Percentiles rank a stretch among this genome's conserved stretches.
These are phyloP conservation scores for Pantherophis alleghaniensis DNA, from an alignment of 2,797 vertebrate species.

Conservation along the genomic window DNA sequence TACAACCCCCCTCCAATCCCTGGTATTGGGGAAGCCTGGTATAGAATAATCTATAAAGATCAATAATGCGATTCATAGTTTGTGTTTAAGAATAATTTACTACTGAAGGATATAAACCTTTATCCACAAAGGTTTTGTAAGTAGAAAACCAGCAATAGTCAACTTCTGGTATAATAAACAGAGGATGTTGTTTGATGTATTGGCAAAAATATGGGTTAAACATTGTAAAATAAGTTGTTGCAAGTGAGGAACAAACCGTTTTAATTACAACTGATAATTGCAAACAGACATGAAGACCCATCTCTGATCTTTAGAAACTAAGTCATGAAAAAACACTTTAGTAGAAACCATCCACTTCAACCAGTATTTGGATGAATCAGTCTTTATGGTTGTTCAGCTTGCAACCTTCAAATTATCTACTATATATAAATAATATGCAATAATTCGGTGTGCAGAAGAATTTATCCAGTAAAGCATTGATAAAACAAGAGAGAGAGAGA, in stretches of 20 bases:
- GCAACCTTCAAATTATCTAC: constrained; percentile 24
- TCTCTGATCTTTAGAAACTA: constrained; percentile 54
- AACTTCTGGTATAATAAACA: constrained; percentile 45
- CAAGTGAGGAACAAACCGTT: constrained; percentile 53
- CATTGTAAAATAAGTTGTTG: constrained; percentile 46
- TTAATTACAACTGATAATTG: constrained; percentile 55
- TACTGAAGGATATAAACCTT: constrained; percentile 18
- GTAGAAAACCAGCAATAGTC: constrained; percentile 24
- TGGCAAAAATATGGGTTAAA: constrained; percentile 49
- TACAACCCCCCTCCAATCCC: not conserved
- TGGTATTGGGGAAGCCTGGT: not conserved
- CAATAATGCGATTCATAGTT: not conserved
- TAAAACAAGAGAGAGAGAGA: not conserved
- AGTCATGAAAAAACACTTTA: constrained; percentile 34
- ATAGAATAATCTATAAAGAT: not conserved
- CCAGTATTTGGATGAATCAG: constrained; percentile 44
- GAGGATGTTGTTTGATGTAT: constrained; percentile 37
- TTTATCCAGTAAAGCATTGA: not conserved
- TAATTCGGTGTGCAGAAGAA: not conserved
- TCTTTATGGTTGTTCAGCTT: not conserved
- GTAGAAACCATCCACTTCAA: constrained; percentile 53
- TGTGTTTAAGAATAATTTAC: constrained; percentile 37
- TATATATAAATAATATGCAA: not conserved
- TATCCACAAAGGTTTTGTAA: constrained; percentile 27
- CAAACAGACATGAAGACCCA: constrained; percentile 59